These are phyloP conservation scores for Leptopterna dolabrata DNA, from an alignment of 2,888 invertebrate genomes.

Conservation along the genomic window DNA sequence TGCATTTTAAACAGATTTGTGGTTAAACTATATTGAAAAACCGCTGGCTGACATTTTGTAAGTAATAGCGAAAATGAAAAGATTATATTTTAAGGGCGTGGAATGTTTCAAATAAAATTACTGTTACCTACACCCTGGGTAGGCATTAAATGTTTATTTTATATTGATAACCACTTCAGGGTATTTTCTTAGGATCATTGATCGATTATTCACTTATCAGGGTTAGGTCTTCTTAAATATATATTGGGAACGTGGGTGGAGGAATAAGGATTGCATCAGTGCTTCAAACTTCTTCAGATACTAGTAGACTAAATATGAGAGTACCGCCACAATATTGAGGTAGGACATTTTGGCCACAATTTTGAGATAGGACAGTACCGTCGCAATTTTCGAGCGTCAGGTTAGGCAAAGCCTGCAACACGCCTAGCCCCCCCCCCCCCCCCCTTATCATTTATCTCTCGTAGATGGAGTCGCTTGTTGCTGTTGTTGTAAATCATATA, in stretches of 20 bases:
- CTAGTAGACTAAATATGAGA: too few species aligned
- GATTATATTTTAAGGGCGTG: constrained; percentile 3
- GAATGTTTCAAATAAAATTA: background rate
- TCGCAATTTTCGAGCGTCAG: too few species aligned
- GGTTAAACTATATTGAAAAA: background rate
- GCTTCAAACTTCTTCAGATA: background rate
- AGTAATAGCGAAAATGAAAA: background rate
- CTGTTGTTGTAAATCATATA: too few species aligned
- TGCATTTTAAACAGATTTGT: background rate
- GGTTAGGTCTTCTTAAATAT: background rate
- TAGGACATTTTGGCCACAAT: too few species aligned
- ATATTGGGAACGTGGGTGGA: background rate
- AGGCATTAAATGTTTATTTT: background rate
- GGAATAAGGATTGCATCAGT: background rate
- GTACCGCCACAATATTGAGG: too few species aligned
- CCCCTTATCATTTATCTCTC: too few species aligned
- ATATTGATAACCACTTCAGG: background rate
- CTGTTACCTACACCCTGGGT: background rate
- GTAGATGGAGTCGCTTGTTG: too few species aligned
- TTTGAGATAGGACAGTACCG: too few species aligned
- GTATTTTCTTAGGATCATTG: background rate
- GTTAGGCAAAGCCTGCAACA: too few species aligned
- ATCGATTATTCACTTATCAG: background rate
- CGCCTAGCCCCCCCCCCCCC: too few species aligned
- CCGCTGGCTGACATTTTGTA: background rate